phyloP scores from a whole-genome alignment of 1,140 invertebrate species.

The Micrasema longulum region DNA sequence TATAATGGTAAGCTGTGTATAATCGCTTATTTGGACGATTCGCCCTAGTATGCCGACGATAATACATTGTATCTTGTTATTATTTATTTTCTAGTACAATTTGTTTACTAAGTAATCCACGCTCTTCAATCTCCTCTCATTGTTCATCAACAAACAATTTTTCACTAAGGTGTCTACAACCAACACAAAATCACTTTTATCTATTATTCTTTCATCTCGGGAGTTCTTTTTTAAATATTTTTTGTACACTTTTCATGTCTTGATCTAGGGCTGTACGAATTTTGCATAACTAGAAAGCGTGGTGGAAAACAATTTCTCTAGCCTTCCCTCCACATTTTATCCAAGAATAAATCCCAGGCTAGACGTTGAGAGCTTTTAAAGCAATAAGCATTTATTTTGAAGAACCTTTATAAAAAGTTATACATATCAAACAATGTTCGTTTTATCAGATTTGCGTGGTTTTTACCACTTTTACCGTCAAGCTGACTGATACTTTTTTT shows the following conservation, averaged over 20 bases:
- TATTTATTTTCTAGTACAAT: no score
- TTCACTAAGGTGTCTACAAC: constrained; percentile 6
- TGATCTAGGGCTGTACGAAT: constrained; percentile 28
- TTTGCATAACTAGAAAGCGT: constrained; percentile 13
- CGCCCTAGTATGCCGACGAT: no score
- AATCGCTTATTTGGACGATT: no score
- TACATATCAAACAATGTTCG: not conserved
- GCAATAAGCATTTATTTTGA: no score
- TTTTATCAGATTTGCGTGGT: no score
- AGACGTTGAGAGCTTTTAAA: no score
- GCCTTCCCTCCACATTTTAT: constrained; percentile 18
- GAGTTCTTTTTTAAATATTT: constrained; percentile 6
- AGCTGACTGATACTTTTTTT: no score
- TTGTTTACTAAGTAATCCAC: no score
- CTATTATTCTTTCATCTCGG: constrained; percentile 17
- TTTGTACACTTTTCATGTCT: not conserved
- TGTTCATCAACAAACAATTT: constrained; percentile 13
- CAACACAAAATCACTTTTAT: constrained; percentile 18
- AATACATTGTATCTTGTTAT: no score
- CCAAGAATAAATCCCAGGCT: not conserved
- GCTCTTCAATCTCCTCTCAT: not conserved
- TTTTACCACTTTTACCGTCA: no score
- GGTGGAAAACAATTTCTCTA: constrained; percentile 21
- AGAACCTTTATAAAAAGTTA: not conserved
- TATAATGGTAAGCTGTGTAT: no score